phyloP scores from a whole-genome alignment of 2,113 vertebrate species.

The Telmatochromis brichardi region DNA sequence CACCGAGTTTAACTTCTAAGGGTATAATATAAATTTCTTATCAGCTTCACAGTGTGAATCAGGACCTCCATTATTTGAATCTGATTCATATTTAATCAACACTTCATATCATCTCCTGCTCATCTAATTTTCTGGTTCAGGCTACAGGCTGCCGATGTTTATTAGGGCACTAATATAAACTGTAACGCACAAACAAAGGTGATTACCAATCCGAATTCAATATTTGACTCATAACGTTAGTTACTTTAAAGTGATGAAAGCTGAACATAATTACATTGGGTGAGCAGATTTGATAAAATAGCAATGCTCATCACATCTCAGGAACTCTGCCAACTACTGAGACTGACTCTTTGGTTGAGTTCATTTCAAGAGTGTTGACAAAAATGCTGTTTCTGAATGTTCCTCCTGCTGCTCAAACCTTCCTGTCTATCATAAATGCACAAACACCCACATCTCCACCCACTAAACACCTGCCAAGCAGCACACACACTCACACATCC shows the following conservation, averaged over 20 bases:
- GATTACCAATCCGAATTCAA: background rate
- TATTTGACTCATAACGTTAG: background rate
- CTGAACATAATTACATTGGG: background rate
- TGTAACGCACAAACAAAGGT: background rate
- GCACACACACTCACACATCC: background rate
- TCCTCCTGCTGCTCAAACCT: background rate
- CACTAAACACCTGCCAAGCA: slow-evolving; percentile 15
- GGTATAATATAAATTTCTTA: background rate
- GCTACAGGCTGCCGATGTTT: background rate
- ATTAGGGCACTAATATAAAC: background rate
- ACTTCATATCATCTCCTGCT: background rate
- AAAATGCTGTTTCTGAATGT: background rate
- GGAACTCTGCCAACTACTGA: background rate
- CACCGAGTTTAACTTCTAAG: background rate
- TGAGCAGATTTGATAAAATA: background rate
- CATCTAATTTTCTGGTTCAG: background rate
- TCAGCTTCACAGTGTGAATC: background rate
- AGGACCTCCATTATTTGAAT: background rate
- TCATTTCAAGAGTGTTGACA: background rate
- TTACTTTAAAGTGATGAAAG: background rate
- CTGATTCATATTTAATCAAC: background rate
- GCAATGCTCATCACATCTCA: background rate
- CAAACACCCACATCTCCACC: background rate
- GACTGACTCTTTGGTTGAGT: background rate
- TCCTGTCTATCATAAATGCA: background rate